Evolutionary conservation across 2,797 vertebrate genomes (phyloP), one percentile per base, ranked within the genome.

Genomic region (Stomatorhinus walkeri): DNA sequence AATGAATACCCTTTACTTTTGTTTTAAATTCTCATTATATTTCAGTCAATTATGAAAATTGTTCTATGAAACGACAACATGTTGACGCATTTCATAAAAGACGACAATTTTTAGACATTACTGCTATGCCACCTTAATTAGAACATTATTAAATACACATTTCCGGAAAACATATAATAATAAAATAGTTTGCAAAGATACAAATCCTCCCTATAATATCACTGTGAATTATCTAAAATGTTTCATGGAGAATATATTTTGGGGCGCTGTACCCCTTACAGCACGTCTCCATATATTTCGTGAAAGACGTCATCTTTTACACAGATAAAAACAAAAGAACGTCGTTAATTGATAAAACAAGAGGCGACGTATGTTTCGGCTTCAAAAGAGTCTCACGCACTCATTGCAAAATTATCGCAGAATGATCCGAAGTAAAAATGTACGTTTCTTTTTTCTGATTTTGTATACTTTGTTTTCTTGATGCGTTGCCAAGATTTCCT

Each of bases 401-500:
- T 40, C 85, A n/a, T 28, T 59, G 12, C 85, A 54, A 56, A 87
- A 56, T 36, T 36, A 87, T 32, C 22, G 49, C 51, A n/a, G 85
- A 87, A 36, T 8, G 6, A 87, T 56, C 10, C 49, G 51, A 3
- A 87, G 32, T 6, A 28, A 56, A 87, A 56, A 56, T 16, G 0
- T n/a, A 56, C 48, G 32, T 40, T 87, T 87, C 22, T 87, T 64
- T 49, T 88, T 28, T 68, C 22, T 32, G n/a, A 87, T 87, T 88
- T 88, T 46, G 54, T 46, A 40, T 72, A 72, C 61, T 68, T 46
- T 46, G 52, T 61, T 84, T 86, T 72, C 24, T 64, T 85, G 24
- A 64, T 12, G 52, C 40, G 10, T 32, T 79, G 49, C 64, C 84
- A 87, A 83, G 85, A 54, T 83, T 84, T 89, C 86, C 85, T 64